Evolutionary conservation across 1,140 invertebrate species (phyloP).

Genomic region (Drosophila lacteicornis): DNA sequence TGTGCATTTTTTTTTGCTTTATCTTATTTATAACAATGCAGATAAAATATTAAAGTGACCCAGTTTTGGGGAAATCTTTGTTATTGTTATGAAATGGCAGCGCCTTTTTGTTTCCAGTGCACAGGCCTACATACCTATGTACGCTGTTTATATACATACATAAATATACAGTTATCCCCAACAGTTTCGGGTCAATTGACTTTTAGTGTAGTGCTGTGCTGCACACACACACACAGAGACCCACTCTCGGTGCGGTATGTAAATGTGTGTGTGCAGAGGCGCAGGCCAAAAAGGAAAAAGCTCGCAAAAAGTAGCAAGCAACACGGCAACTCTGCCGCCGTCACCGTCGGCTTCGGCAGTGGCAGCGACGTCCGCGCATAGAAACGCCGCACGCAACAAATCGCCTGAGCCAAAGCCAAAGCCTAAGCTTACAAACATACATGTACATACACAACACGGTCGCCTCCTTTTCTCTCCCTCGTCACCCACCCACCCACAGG

Average conservation of each 20-base stretch:
- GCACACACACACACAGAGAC: constrained; percentile 11
- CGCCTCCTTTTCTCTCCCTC: constrained; percentile 36
- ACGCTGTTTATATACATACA: constrained; percentile 14
- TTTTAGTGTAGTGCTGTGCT: constrained; percentile 77
- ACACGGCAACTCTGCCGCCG: constrained; percentile 34
- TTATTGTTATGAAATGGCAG: constrained; percentile 13
- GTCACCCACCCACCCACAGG: background rate
- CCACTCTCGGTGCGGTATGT: constrained; percentile 7
- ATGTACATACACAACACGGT: constrained; percentile 27
- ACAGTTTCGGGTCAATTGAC: constrained; percentile 79
- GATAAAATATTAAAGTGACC: constrained; percentile 12
- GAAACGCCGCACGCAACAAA: constrained; percentile 70
- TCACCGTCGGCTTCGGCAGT: constrained; percentile 17
- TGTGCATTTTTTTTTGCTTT: background rate
- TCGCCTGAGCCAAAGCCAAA: constrained; percentile 67
- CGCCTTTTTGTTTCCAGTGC: constrained; percentile 31
- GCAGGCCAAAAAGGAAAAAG: constrained; percentile 64
- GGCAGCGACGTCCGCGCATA: constrained; percentile 14
- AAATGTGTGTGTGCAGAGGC: constrained; percentile 21
- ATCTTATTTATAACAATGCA: background rate
- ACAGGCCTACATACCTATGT: constrained; percentile 15
- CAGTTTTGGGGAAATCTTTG: constrained; percentile 6
- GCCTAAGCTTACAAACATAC: constrained; percentile 65
- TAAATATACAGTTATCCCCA: constrained; percentile 30
- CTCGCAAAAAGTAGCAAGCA: constrained; percentile 62